Base-by-base conservation (phyloP, 2,113 vertebrate genomes). In the Corythoichthys intestinalis region DNA sequence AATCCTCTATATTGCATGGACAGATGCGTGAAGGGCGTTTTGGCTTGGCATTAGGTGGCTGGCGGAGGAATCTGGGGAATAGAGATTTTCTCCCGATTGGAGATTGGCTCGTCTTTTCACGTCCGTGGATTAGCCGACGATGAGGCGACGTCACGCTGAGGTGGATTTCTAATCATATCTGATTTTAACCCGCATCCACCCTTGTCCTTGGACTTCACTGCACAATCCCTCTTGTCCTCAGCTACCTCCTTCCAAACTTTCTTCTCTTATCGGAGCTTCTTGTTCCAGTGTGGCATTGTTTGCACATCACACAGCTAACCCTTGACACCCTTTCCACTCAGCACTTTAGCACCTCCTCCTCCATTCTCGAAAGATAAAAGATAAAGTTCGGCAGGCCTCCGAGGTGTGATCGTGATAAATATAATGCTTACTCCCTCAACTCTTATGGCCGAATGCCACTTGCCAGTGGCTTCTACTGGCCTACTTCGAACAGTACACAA, bases 401-500 rank as follows among this genome's bases (percentile, higher is more conserved):
- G 49, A 86, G 79, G 81, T 89, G 87, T 71, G 83, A 85, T 87
- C 78, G 72, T 80, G 80, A 75, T 81, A 61, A 84, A 89, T 87
- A 78, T 82, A 79, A 72, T 71, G 65, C 78, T 73, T 72, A n/a
- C 65, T 82, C 66, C 75, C 82, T 65, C 67, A 84, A 67, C 2
- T 70, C 64, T 64, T 49, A 57, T 1, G 37, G 46, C 11, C 57
- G 65, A 75, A 59, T 44, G 47, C 52, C 49, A 65, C 11, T 49
- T 52, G 66, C 34, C 47, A 47, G 17, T 47, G 63, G 48, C 66
- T 54, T 47, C 1, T 11, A 4, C 41, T 28, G n/a, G 17, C 44
- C n/a, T 20, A 44, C n/a, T 28, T 20, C 20, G 11, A 28, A 17
- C 28, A 63, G 61, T 41, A 34, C 20, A 35, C 28, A 35, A 57